Base-by-base conservation (phyloP, 2,113 vertebrate genomes). In the Rhabdornis inornatus region DNA sequence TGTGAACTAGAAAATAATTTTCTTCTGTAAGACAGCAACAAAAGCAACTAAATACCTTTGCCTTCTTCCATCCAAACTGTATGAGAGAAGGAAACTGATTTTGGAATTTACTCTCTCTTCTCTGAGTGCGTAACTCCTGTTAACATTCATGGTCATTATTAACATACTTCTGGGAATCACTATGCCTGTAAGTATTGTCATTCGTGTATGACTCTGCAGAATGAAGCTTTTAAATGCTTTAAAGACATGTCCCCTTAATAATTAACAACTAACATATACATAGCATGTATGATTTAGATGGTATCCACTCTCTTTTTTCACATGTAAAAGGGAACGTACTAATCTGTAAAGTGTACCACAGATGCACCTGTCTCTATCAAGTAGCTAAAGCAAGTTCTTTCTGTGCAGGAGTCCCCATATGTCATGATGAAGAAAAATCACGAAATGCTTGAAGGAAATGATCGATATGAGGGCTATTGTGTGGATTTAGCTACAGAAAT, bases 341-440 rank as follows among this genome's bases (percentile, higher is more conserved):
- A 24, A 56, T 42, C 33, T 82, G 28, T 47, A 70, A 83, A 56
- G 14, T 79, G 63, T 27, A 28, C 56, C 49, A 15, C 37, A 60
- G 52, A 45, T 49, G 27, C 2, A 53, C 20, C 4, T 42, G 8
- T 76, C 47, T 89, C 47, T 83, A 30, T 40, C n/a, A 44, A 94
- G 57, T 53, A 81, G 33, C 78, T 96, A 91, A 96, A 77, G 40
- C 75, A 23, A 44, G 33, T 50, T 97, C 87, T 98, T 95, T 97
- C 89, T 71, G 61, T 96, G 68, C 87, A 99, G 99, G 99, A 99
- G 98, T 99, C 99, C 31, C 99, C 99, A 3, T 99, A 99, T 70
- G 99, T 99, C 68, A 99, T 99, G 99, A 98, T 99, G 97, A 99
- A 99, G 98, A 99, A 99, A 98, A 99, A 99, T 75, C 98, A 99